Evolutionary conservation across 1,140 invertebrate genomes (phyloP).

Genomic region (Plectrocnemia conspersa): DNA sequence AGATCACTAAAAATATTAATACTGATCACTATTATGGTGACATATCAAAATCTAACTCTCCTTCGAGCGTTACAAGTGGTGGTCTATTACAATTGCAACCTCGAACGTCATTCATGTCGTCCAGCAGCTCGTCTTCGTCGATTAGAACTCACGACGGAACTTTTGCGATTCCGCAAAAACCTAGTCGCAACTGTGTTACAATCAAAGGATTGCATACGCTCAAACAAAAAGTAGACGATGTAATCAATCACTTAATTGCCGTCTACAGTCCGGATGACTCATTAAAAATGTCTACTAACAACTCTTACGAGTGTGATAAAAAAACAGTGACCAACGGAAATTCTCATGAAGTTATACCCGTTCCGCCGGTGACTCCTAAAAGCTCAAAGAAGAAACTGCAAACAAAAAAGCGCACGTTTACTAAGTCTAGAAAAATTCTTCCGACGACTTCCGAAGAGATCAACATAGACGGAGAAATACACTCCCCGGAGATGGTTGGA

Average conservation of each 20-base stretch:
- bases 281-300: neutral
- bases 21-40: constrained; percentile 48
- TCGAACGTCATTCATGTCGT: constrained; percentile 46
- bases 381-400: constrained; percentile 49
- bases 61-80: constrained; percentile 47
- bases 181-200: constrained; percentile 42
- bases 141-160: constrained; percentile 39
- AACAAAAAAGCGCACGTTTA: constrained; percentile 42
- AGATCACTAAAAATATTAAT: constrained; percentile 46
- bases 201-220: constrained; percentile 47
- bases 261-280: constrained; percentile 23
- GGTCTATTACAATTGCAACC: constrained; percentile 45
- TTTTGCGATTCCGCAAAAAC: constrained; percentile 48
- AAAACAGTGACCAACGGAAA: constrained; percentile 10
- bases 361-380: constrained; percentile 47
- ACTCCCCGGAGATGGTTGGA: constrained; percentile 51
- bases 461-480: constrained; percentile 44
- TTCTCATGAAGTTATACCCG: constrained; percentile 34
- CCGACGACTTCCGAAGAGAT: constrained; percentile 45
- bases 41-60: constrained; percentile 43
- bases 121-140: constrained; percentile 44
- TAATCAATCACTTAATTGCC: constrained; percentile 44
- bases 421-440: constrained; percentile 46
- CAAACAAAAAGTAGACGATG: constrained; percentile 46
- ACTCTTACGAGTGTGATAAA: constrained; percentile 12